phyloP scores from a whole-genome alignment of 1,140 invertebrate species.

The Pachyrhynchus sulphureomaculatus region DNA sequence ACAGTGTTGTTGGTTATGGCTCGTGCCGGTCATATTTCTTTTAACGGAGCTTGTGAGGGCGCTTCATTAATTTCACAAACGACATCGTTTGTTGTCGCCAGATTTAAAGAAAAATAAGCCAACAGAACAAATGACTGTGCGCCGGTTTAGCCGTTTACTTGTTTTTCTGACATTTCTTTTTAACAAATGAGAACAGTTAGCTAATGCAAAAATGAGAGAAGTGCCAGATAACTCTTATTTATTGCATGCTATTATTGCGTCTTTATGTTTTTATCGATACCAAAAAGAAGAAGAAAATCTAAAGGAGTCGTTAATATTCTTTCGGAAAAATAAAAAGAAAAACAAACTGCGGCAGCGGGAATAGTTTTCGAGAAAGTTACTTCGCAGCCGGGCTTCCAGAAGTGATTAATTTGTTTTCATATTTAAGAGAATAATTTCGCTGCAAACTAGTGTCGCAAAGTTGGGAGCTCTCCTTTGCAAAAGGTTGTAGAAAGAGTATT shows the following conservation, averaged over 20 bases:
- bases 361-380: slow-evolving; percentile 1
- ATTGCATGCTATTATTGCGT: slow-evolving; percentile 26
- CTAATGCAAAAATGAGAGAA: slow-evolving; percentile 32
- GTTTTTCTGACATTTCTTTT: slow-evolving; percentile 18
- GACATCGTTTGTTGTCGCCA: slow-evolving; percentile 32
- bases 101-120: slow-evolving; percentile 31
- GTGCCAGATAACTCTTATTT: slow-evolving; percentile 28
- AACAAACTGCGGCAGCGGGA: slow-evolving; percentile 2
- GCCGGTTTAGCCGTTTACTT: background rate
- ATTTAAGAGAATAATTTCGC: background rate
- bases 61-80: slow-evolving; percentile 31
- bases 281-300: slow-evolving; percentile 1
- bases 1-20: slow-evolving; percentile 18
- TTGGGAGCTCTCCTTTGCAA: no score
- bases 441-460: background rate
- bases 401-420: slow-evolving; percentile 21
- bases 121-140: slow-evolving; percentile 25
- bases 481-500: no score
- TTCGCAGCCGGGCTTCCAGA: background rate
- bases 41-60: slow-evolving; percentile 21
- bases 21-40: slow-evolving; percentile 29
- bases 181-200: slow-evolving; percentile 23
- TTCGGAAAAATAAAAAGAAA: slow-evolving; percentile 9
- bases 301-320: slow-evolving; percentile 21
- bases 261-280: slow-evolving; percentile 31